Percentiles rank a stretch among this genome's conserved stretches.
Evolutionary conservation across 1,140 invertebrate genomes (phyloP).

Genomic region (Thaumatotibia leucotreta): DNA sequence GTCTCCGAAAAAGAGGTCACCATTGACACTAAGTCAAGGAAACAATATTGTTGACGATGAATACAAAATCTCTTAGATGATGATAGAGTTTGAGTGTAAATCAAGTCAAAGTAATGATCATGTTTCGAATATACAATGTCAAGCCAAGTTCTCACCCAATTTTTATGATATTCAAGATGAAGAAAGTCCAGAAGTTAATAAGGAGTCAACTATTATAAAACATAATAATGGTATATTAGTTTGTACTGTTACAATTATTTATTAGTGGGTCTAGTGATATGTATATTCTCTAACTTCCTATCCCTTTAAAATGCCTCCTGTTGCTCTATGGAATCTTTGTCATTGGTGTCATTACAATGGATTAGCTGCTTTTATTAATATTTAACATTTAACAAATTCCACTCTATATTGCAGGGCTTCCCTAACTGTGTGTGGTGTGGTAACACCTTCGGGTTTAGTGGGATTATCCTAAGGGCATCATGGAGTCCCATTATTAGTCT

Average conservation of each 20-base stretch:
- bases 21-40: background rate
- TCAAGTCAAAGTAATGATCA: background rate
- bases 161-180: slow-evolving; percentile 3
- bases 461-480: no score
- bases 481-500: no score
- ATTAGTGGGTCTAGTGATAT: no score
- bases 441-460: no score
- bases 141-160: background rate
- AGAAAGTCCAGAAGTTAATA: background rate
- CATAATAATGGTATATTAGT: background rate
- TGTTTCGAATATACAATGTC: background rate
- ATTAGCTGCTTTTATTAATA: no score
- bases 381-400: no score
- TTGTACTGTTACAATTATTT: background rate
- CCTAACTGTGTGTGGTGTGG: no score
- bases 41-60: background rate
- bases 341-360: no score
- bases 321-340: no score
- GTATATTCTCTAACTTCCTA: no score
- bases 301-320: no score
- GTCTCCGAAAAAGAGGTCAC: background rate
- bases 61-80: background rate
- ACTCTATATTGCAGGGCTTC: no score
- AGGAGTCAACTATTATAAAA: background rate
- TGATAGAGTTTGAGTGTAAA: slow-evolving; percentile 3